Evolutionary conservation across 2,797 vertebrate genomes (phyloP), one percentile per base, ranked within the genome.

Genomic region (Propithecus perrieri): DNA sequence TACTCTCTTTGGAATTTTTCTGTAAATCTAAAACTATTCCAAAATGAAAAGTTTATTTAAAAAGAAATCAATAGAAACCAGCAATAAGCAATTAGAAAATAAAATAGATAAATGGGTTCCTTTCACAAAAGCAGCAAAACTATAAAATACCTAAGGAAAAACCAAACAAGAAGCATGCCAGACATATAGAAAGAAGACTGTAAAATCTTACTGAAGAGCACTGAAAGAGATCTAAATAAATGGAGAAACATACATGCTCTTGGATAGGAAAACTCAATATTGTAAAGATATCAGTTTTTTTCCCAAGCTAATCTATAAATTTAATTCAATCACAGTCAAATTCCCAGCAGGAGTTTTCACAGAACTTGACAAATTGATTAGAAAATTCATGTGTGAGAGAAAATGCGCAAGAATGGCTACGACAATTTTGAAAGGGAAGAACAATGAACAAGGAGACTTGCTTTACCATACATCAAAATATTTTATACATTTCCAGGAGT

Each of bases 341-440:
- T 96, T 96, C 92, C 84, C 89, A 97, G 95, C 81, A 93, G 85
- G 81, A 94, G 67, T 96, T 96, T 97, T 91, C 85, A 89, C 80
- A 96, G 85, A 96, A 94, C 85, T 94, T 97, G 96, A 95, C 91
- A 97, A 97, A 97, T 88, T 93, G 94, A 95, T 96, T 96, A 94
- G 95, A 96, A 96, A 97, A 94, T 96, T 97, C 91, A 94, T 17
- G 3, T 94, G 59, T 78, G 74, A 93, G 91, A 94, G 90, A 96
- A 97, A 95, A 96, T 41, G 85, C 46, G 6, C n/a, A 57, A 55
- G 80, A 89, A 87, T 76, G 93, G 55, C 80, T 81, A 72, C 71
- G 85, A 89, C 78, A 91, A 95, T 91, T 96, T 74, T 96, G 74
- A 95, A 96, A 96, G 89, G 76, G 35, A 81, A 94, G 89, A 95